Evolutionary conservation across 64 coral and sea anemone species (phyloP).

Genomic region (Actinia equina): DNA sequence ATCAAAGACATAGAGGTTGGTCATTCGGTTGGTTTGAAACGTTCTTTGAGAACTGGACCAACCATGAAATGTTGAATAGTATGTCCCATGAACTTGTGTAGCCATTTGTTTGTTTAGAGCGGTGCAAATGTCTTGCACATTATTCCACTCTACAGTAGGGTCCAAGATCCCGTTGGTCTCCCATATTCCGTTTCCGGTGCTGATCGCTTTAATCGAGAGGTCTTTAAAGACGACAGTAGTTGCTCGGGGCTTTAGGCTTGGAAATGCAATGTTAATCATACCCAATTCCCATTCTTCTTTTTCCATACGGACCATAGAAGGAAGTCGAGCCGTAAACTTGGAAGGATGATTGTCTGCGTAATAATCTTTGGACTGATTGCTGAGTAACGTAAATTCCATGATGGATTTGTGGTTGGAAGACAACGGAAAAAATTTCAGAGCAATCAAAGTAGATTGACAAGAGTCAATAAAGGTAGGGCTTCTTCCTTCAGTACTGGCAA

Average conservation of each 20-base stretch:
- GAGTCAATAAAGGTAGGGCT: background rate
- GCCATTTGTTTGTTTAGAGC: background rate
- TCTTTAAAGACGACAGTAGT: background rate
- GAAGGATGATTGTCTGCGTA: background rate
- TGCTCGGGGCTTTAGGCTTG: background rate
- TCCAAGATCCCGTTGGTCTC: background rate
- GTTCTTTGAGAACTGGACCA: slow-evolving; percentile 2
- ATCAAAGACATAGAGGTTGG: slow-evolving; percentile 11
- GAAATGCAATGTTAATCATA: background rate
- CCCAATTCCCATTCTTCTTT: background rate
- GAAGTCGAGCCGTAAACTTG: background rate
- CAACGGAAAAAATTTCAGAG: background rate
- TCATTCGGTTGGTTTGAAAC: slow-evolving; percentile 10
- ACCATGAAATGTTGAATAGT: slow-evolving; percentile 7
- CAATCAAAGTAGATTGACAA: background rate
- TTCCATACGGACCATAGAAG: background rate
- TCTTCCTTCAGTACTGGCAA: background rate
- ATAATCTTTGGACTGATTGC: background rate
- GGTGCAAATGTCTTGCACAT: background rate
- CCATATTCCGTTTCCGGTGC: background rate
- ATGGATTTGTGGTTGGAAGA: background rate
- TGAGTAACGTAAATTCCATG: slow-evolving; percentile 5
- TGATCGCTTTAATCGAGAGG: background rate
- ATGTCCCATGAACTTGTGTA: background rate
- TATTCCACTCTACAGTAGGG: background rate